Evolutionary conservation across 2,888 invertebrate species (phyloP).

Genomic region (Eilema depressum): DNA sequence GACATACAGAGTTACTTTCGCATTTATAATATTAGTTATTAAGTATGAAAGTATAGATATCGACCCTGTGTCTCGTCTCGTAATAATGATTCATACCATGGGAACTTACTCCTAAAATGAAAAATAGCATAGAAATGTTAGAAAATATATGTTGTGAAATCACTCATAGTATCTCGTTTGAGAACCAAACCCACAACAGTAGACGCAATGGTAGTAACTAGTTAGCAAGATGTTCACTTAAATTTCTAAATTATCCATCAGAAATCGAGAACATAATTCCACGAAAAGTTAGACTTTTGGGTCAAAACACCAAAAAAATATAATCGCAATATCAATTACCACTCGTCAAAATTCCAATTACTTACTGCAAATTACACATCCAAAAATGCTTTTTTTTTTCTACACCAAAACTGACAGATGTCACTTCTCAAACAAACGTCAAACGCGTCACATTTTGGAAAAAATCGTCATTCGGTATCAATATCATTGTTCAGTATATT

Average conservation of each 20-base stretch:
- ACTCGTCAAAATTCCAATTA: conserved; percentile 34
- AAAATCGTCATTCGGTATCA: conserved; percentile 34
- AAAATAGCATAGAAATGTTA: no score
- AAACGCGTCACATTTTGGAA: conserved; percentile 50
- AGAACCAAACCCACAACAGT: no score
- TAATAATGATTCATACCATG: no score
- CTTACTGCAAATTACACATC: conserved; percentile 21
- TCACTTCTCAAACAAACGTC: conserved; percentile 51
- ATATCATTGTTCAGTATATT: conserved; percentile 40
- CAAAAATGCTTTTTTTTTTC: conserved; percentile 39
- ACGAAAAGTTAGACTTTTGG: background rate
- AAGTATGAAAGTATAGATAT: no score
- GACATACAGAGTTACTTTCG: no score
- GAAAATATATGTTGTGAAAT: no score
- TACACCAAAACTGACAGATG: conserved; percentile 42
- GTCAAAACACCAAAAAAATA: background rate
- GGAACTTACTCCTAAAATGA: no score
- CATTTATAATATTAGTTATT: no score
- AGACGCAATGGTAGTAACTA: no score
- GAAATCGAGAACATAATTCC: background rate
- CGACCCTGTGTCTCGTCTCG: no score
- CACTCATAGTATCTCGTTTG: no score
- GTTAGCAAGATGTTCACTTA: background rate
- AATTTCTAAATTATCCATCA: background rate
- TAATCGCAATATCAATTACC: background rate